Conservation (phyloP, 2,797 vertebrate genomes). For the Todus mexicanus region DNA sequence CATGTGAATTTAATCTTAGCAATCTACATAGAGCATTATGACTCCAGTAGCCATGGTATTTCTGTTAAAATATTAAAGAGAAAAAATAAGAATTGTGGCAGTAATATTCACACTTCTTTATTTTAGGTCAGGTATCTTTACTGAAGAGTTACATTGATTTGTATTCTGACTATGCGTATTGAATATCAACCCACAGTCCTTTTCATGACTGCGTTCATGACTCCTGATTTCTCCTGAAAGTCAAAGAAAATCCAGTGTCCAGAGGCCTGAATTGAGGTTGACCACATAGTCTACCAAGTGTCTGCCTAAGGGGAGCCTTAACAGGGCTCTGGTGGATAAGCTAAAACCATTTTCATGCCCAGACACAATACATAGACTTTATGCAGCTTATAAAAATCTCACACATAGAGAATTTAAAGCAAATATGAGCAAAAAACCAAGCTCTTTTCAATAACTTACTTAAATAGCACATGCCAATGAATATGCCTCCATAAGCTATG, state of each 20-base stretch:
- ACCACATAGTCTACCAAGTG: background rate
- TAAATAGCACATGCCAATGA: conserved; percentile 17
- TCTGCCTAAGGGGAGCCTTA: background rate
- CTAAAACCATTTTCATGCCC: background rate
- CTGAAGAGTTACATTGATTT: background rate
- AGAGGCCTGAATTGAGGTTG: background rate
- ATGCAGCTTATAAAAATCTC: background rate
- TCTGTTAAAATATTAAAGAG: background rate
- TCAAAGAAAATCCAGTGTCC: background rate
- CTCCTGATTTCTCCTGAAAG: background rate
- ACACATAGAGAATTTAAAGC: background rate
- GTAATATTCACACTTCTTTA: background rate
- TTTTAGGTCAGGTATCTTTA: background rate
- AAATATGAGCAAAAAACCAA: conserved; percentile 18
- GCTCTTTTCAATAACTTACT: conserved; percentile 11
- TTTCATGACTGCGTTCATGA: background rate
- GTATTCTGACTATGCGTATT: background rate
- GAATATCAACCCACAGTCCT: background rate
- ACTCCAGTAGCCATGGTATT: background rate
- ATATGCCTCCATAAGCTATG: background rate
- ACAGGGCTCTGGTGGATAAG: background rate
- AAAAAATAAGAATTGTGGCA: background rate
- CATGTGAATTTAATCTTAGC: background rate
- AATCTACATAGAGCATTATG: background rate
- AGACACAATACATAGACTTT: background rate